A percentile compares a stretch with the other conserved stretches of the same genome.
These are phyloP conservation scores for Falco berigora DNA, from an alignment of 2,797 vertebrate species.

Conservation along the genomic window DNA sequence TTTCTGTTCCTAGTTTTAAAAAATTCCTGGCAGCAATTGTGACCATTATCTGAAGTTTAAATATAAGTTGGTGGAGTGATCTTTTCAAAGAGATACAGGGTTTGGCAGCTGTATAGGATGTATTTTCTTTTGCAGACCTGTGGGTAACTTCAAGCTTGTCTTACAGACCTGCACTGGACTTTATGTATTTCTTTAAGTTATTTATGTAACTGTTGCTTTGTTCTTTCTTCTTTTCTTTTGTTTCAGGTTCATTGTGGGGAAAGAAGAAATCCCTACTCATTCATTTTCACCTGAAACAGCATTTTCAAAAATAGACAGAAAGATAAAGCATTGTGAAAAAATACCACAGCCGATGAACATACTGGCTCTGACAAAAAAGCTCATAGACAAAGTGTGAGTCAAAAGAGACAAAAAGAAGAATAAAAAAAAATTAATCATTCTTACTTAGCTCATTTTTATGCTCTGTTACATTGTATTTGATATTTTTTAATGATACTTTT, in stretches of 20 bases:
- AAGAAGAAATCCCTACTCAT: constrained; percentile 93
- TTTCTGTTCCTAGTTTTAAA: not conserved
- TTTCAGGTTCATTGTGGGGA: constrained; percentile 92
- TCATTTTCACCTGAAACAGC: constrained; percentile 74
- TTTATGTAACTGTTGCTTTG: not conserved
- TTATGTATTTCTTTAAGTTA: not conserved
- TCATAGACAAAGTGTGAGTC: constrained; percentile 89
- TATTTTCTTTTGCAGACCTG: not conserved
- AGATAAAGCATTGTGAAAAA: constrained; percentile 53
- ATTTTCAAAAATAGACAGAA: constrained; percentile 67
- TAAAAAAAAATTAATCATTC: fast-evolving
- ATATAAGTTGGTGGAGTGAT: not conserved
- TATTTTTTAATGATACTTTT: not conserved
- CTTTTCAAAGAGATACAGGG: not conserved
- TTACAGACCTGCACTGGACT: not conserved
- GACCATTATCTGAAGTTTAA: not conserved
- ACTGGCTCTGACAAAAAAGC: constrained; percentile 76
- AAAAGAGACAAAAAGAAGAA: not conserved
- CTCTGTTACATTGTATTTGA: not conserved
- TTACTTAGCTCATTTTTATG: not conserved
- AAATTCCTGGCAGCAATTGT: not conserved
- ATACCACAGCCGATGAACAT: constrained; percentile 64
- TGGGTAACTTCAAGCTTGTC: not conserved
- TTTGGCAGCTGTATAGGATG: not conserved
- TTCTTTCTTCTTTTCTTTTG: not conserved